phyloP scores from a whole-genome alignment of 2,797 vertebrate species.

The Dipus sagitta region DNA sequence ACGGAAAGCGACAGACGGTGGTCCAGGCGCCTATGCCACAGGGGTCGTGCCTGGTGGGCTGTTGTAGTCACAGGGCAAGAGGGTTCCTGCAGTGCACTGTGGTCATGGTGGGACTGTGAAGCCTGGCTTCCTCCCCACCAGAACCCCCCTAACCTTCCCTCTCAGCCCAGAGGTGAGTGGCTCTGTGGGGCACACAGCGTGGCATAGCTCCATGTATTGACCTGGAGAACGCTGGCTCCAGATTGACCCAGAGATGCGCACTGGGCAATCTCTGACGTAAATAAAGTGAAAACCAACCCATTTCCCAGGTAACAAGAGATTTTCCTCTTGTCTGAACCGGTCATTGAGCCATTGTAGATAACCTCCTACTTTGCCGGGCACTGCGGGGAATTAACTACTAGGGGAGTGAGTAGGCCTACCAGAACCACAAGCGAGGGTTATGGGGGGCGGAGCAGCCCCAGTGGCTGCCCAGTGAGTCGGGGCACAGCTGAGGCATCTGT shows the following conservation, averaged over 20 bases:
- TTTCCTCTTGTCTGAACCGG: slow-evolving; percentile 61
- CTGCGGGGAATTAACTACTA: neutral
- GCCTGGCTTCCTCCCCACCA: neutral
- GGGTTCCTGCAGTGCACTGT: neutral
- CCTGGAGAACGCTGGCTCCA: neutral
- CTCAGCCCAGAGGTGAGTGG: neutral
- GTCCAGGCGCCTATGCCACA: neutral
- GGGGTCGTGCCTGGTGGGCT: neutral
- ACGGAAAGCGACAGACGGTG: too few relatives aligned
- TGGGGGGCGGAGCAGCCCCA: neutral
- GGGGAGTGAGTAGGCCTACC: too few relatives aligned
- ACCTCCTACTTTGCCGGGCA: neutral
- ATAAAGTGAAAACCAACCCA: slow-evolving; percentile 68
- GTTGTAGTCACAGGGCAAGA: neutral
- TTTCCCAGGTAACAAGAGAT: slow-evolving; percentile 61
- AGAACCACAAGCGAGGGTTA: too few relatives aligned
- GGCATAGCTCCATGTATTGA: neutral
- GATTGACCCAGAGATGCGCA: neutral
- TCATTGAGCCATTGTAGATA: slow-evolving; percentile 17
- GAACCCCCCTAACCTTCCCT: neutral
- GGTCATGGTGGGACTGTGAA: neutral
- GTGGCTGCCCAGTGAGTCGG: neutral
- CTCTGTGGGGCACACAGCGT: neutral
- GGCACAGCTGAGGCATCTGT: too few relatives aligned
- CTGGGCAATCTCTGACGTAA: slow-evolving; percentile 50